phyloP scores from a whole-genome alignment of 2,113 vertebrate genomes.

The Abramis brama region DNA sequence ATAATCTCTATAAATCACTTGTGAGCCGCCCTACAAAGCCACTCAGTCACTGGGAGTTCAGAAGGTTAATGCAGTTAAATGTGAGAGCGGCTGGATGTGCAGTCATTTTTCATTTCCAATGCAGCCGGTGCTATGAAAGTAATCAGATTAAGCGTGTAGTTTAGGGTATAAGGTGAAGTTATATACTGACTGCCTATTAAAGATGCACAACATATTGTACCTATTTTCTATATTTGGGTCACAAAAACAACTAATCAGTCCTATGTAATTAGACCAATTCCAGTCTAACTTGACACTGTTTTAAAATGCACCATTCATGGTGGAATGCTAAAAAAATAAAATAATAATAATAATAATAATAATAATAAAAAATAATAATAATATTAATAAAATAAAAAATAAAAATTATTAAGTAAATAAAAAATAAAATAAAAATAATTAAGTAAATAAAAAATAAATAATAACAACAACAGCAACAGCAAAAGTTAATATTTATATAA shows the following conservation, averaged over 20 bases:
- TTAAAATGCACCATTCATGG: background rate
- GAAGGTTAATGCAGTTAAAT: slow-evolving; percentile 17
- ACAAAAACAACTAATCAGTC: background rate
- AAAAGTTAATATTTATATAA: no score
- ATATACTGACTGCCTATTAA: no score
- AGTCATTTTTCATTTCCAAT: slow-evolving; percentile 8
- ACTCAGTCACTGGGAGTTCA: slow-evolving; percentile 20
- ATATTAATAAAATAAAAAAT: no score
- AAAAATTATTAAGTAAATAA: no score
- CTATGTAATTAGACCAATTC: background rate
- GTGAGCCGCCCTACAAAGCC: background rate
- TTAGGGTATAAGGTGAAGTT: background rate
- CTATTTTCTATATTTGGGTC: background rate
- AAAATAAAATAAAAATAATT: no score
- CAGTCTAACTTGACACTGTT: background rate
- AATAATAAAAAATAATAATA: background rate
- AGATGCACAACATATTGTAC: background rate
- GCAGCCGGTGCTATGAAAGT: background rate
- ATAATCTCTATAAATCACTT: slow-evolving; percentile 11
- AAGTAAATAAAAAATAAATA: no score
- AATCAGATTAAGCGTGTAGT: background rate
- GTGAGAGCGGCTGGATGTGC: background rate
- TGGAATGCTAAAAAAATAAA: background rate
- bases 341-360: background rate
- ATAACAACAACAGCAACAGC: no score